Evolutionary conservation across 2,113 vertebrate species (phyloP), one percentile per base, ranked within the genome.

Genomic region (Rhizomys pruinosus): DNA sequence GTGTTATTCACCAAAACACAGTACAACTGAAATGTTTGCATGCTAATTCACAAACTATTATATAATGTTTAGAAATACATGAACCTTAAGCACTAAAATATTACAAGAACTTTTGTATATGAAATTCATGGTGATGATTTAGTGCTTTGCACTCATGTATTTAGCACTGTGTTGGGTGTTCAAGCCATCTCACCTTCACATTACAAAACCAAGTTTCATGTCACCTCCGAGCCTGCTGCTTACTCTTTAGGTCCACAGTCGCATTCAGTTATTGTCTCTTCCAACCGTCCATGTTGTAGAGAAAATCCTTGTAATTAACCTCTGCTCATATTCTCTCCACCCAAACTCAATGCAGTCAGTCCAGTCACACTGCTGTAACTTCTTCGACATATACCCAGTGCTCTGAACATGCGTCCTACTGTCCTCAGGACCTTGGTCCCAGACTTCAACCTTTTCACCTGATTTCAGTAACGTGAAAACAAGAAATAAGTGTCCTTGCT

Each of bases 21-120:
- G 61, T 55, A 73, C 44, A 81, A 80, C 10, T 76, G 4, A 94
- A 80, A 89, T 93, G 93, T 66, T 87, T 95, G 73, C 55, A 71
- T 87, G 72, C 7, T 84, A 22, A 82, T 74, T 71, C 82, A 63
- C 72, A 86, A 79, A 69, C 73, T 84, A 37, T 74, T 82, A 47
- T 32, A 29, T 66, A 52, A 78, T 47, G 27, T 1, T 74, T 80
- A 69, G 34, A 55, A 87, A 94, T 72, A 55, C 27, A 11, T 52
- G 39, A n/a, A 13, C 71, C 52, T 92, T 82, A 71, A 66, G 29
- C 84, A 39, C 12, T 84, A 72, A 59, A 64, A 92, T 52, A 69
- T 44, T 63, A 68, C 80, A 42, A 76, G 15, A 17, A 11, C 32
- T 80, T n/a, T 80, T 84, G 27, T 6, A 34, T 87, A 47, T 82